These are phyloP conservation scores for Myripristis murdjan DNA, from an alignment of 2,797 vertebrate species.

Conservation along the genomic window DNA sequence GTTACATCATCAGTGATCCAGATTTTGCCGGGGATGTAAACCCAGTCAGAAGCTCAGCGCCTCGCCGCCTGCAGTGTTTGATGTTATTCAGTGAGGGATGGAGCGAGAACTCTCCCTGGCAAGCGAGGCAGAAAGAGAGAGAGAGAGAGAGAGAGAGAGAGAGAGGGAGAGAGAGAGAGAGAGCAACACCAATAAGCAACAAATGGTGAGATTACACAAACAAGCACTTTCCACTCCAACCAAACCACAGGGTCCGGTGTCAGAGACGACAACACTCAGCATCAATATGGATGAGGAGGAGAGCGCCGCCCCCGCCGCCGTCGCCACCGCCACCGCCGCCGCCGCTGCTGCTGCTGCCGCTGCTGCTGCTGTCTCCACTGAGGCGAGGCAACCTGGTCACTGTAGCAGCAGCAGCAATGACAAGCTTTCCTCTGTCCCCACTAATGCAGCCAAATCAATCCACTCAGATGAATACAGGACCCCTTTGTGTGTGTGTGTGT, in stretches of 20 bases:
- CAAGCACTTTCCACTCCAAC: conserved; percentile 37
- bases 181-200: conserved; percentile 31
- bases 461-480: conserved; percentile 1
- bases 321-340: too few species aligned
- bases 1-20: too few species aligned
- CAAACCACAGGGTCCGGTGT: conserved; percentile 32
- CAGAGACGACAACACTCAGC: conserved; percentile 42
- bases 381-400: conserved; percentile 19
- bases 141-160: not conserved
- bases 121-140: conserved; percentile 11
- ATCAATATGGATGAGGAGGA: conserved; percentile 51
- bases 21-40: too few species aligned
- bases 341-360: too few species aligned
- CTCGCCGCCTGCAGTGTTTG: not conserved
- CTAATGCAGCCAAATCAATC: conserved; percentile 27
- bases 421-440: conserved; percentile 15
- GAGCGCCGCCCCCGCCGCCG: too few species aligned
- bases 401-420: conserved; percentile 8
- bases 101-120: conserved; percentile 3
- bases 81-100: conserved; percentile 19
- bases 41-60: too few species aligned
- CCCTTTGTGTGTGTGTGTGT: too few species aligned
- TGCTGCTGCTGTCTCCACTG: not conserved
- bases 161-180: conserved; percentile 1
- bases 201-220: conserved; percentile 46